Percentiles rank a stretch among this genome's conserved stretches.
phyloP scores from a whole-genome alignment of 2,113 vertebrate genomes.

The Maccullochella peelii region DNA sequence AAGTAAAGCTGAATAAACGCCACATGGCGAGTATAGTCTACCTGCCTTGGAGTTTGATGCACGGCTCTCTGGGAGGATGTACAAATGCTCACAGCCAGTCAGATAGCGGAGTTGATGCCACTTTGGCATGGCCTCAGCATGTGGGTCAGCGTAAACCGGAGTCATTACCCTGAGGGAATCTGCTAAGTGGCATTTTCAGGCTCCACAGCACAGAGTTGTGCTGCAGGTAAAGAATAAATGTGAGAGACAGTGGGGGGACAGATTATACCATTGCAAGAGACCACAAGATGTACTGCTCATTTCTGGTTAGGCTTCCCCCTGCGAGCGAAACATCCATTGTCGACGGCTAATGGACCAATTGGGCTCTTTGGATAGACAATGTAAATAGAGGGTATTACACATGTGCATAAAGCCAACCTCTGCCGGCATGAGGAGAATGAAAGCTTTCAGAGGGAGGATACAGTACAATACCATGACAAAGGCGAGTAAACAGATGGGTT shows the following conservation, averaged over 20 bases:
- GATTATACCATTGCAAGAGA: constrained; percentile 62
- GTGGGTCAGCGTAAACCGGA: constrained; percentile 62
- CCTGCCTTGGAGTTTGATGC: constrained; percentile 17
- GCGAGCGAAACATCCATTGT: constrained; percentile 53
- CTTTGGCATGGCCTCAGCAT: constrained; percentile 61
- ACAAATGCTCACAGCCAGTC: constrained; percentile 76
- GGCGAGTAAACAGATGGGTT: constrained; percentile 58
- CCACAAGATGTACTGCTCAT: constrained; percentile 48
- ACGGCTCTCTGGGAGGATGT: constrained; percentile 35
- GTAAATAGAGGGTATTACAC: constrained; percentile 63
- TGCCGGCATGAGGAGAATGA: constrained; percentile 62
- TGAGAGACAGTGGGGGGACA: constrained; percentile 51
- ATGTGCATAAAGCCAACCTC: constrained; percentile 72
- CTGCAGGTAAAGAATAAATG: constrained; percentile 62
- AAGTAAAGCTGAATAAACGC: constrained; percentile 1
- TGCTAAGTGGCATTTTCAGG: constrained; percentile 73
- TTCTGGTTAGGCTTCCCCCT: constrained; percentile 47
- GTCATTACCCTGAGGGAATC: constrained; percentile 72
- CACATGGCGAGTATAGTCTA: neutral
- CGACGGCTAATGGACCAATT: constrained; percentile 59
- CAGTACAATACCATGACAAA: constrained; percentile 73
- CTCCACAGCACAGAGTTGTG: constrained; percentile 58
- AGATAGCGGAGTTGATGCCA: constrained; percentile 50
- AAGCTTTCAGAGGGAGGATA: constrained; percentile 70
- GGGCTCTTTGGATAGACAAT: constrained; percentile 74